Base-by-base conservation (phyloP, 2,113 vertebrate species). In the Rousettus leschenaultii region DNA sequence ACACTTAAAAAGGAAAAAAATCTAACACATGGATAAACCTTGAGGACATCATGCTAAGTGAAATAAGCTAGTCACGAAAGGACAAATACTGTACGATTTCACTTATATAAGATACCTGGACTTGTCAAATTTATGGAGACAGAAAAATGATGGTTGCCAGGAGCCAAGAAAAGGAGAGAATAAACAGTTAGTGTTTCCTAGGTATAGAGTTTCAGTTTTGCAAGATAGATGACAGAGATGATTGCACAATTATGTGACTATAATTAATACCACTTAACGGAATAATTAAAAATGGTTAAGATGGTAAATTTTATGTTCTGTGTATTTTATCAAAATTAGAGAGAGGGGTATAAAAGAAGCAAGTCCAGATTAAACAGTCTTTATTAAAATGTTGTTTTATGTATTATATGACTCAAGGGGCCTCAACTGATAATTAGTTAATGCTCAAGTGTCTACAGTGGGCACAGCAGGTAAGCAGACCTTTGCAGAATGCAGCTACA, bases 401-500 rank as follows among this genome's bases (percentile, higher is more conserved):
- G 19, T 63, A 3, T 48, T 28, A 12, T 12, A 21, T 3, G 8
- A 30, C 38, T 45, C 83, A 48, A 83, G 68, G 10, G 33, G 7
- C 61, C 48, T 87, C 53, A 1, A 0, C 18, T 35, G 45, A 57
- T 38, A 55, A 19, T 21, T 24, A 3, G 8, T 45, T 24, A 45
- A 77, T 24, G 55, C n/a, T 55, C 13, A 8, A 22, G 65, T 3
- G 0, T 73, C 45, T 53, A 21, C 5, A 19, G 30, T 10, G 7
- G 30, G 18, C 51, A 33, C 19, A 15, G 7, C 55, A 59, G 43
- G n/a, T 22, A 38, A 35, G 13, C 19, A 30, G 61, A 8, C 38
- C 15, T 33, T n/a, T 4, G 15, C 28, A 48, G 71, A 48, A 63
- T 5, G 19, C 3, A 5, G 19, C 2, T 0, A 13, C 3, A 2